Percentiles rank a stretch among this genome's conserved stretches.
Evolutionary conservation across 2,113 vertebrate species (phyloP).

Genomic region (Megaceryle torquata): DNA sequence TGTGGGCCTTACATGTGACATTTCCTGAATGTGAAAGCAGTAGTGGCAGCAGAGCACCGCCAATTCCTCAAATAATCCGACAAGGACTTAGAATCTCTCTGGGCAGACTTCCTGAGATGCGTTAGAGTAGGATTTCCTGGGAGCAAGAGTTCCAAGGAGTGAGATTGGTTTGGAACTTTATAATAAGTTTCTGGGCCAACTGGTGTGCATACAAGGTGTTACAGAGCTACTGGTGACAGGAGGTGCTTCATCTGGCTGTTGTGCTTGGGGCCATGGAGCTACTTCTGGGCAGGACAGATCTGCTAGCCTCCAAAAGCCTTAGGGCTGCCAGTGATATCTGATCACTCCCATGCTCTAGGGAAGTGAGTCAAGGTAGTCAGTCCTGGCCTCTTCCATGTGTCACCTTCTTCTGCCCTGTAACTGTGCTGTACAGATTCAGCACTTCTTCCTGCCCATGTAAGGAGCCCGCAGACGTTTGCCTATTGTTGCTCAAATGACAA

Average conservation of each 20-base stretch:
- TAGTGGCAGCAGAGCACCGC: neutral
- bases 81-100: neutral
- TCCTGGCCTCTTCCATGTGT: neutral
- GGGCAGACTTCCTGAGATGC: neutral
- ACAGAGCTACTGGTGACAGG: neutral
- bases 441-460: neutral
- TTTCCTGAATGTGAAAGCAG: neutral
- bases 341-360: neutral
- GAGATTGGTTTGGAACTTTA: neutral
- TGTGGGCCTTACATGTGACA: neutral
- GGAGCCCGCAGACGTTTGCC: neutral
- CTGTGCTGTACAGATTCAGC: neutral
- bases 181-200: neutral
- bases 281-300: neutral
- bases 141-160: neutral
- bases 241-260: neutral
- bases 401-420: neutral
- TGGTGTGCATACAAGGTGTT: neutral
- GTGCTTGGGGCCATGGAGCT: neutral
- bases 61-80: accelerated
- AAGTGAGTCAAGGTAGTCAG: neutral
- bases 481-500: neutral
- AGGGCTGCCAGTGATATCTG: neutral
- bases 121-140: neutral
- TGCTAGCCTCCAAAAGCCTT: neutral